Evolutionary conservation across 2,797 vertebrate genomes (phyloP).

Genomic region (Cossypha dichroa): DNA sequence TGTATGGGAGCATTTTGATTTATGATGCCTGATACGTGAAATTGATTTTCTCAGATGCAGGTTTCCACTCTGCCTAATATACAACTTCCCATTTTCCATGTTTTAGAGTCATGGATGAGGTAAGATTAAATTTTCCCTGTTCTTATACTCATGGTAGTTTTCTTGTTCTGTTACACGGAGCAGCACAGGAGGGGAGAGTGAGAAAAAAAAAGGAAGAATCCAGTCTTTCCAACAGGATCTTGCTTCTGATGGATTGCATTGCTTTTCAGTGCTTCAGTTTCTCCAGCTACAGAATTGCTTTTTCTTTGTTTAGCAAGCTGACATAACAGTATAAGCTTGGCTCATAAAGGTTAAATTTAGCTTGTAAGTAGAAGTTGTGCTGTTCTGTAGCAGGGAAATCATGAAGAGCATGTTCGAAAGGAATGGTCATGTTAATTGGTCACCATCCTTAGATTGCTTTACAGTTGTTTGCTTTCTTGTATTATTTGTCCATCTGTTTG

Average conservation of each 20-base stretch:
- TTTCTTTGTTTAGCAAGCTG: not conserved
- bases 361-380: not conserved
- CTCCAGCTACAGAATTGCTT: not conserved
- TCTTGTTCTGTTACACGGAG: not conserved
- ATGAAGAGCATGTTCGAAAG: not conserved
- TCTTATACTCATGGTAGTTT: not conserved
- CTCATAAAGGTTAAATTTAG: not conserved
- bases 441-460: not conserved
- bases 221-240: not conserved
- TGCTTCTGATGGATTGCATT: not conserved
- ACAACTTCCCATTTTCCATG: not conserved
- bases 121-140: not conserved
- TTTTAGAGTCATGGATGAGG: not conserved
- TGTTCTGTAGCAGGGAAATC: not conserved
- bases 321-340: not conserved
- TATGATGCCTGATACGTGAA: not conserved
- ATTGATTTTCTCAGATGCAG: not conserved
- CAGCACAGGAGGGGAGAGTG: not conserved
- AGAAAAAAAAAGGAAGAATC: not conserved
- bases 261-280: not conserved
- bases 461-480: not conserved
- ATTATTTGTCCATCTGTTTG: not conserved
- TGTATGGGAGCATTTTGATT: not conserved
- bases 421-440: not conserved
- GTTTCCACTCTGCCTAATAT: not conserved